Conservation (phyloP, 2,888 invertebrate genomes). For the Byasa hedistus region DNA sequence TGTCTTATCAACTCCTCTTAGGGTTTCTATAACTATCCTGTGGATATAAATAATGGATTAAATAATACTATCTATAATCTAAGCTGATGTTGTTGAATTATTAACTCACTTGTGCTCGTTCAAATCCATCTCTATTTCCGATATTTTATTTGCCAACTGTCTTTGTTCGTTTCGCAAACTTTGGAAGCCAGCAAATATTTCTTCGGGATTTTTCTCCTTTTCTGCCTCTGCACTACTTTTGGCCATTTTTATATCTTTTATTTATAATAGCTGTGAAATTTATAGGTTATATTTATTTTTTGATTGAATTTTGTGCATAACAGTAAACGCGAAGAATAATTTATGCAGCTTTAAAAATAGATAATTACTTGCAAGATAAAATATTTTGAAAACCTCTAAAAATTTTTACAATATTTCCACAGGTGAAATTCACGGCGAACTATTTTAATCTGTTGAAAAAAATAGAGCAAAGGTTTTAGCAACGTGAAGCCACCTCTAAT, state of each 20-base stretch:
- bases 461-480: background rate
- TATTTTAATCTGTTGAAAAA: background rate
- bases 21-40: slow-evolving; percentile 96
- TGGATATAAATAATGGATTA: slow-evolving; percentile 7
- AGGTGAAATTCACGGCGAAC: slow-evolving; percentile 14
- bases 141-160: slow-evolving; percentile 90
- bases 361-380: slow-evolving; percentile 5
- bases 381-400: slow-evolving; percentile 4
- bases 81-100: background rate
- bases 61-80: background rate
- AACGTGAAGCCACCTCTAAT: background rate
- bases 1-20: slow-evolving; percentile 89
- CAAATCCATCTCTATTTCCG: slow-evolving; percentile 95
- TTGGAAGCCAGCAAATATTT: slow-evolving; percentile 93
- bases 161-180: slow-evolving; percentile 92
- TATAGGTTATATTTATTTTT: slow-evolving; percentile 25
- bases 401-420: slow-evolving; percentile 11
- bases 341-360: background rate
- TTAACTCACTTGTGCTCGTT: slow-evolving; percentile 95
- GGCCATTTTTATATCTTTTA: slow-evolving; percentile 45
- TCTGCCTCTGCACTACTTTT: slow-evolving; percentile 55
- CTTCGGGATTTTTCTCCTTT: slow-evolving; percentile 83
- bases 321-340: background rate
- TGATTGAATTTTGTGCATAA: background rate
- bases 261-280: slow-evolving; percentile 2